Percentiles rank a stretch among this genome's conserved stretches.
phyloP scores from a whole-genome alignment of 2,113 vertebrate species.

The Emydocephalus ijimae region DNA sequence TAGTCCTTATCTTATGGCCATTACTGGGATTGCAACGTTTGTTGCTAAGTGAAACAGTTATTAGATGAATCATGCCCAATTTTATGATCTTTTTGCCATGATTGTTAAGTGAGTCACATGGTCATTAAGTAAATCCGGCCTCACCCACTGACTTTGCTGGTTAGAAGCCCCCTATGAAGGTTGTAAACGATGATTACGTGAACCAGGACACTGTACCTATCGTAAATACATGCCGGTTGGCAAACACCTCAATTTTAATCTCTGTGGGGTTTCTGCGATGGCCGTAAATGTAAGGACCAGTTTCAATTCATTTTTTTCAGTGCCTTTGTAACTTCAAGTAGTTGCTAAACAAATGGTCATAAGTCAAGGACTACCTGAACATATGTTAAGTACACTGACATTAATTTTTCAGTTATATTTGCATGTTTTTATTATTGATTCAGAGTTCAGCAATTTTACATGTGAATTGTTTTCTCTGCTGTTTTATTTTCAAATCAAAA shows the following conservation, averaged over 20 bases:
- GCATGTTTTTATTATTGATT: neutral
- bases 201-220: neutral
- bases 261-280: neutral
- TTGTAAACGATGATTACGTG: neutral
- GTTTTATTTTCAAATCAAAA: neutral
- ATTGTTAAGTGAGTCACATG: neutral
- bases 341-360: neutral
- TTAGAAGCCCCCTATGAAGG: neutral
- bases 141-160: neutral
- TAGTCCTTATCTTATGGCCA: neutral
- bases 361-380: neutral
- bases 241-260: neutral
- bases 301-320: neutral
- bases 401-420: neutral
- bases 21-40: neutral
- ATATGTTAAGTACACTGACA: constrained; percentile 21
- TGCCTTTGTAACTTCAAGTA: neutral
- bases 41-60: neutral
- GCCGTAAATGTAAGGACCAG: neutral
- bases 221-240: neutral
- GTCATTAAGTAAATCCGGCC: neutral
- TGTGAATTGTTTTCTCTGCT: neutral
- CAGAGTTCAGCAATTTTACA: neutral
- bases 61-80: neutral
- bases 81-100: neutral